Percentiles rank a stretch among this genome's conserved stretches.
Conservation (phyloP, 1,140 invertebrate species). For the Drosophila seguyi region DNA sequence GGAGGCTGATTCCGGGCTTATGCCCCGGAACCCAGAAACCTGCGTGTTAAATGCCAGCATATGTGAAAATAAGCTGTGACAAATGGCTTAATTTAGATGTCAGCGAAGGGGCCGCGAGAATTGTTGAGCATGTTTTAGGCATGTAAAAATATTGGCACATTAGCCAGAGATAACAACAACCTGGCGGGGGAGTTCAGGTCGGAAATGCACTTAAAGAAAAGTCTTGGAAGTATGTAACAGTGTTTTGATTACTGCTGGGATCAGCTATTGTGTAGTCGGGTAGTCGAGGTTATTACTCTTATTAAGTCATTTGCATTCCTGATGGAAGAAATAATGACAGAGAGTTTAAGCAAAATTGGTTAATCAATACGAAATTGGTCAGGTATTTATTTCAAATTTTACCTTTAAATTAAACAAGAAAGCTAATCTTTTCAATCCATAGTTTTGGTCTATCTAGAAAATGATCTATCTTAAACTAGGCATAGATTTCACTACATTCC, state of each 20-base stretch:
- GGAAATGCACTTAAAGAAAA: not conserved
- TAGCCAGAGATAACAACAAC: conserved; percentile 70
- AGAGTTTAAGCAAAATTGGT: not conserved
- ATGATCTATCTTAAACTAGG: not conserved
- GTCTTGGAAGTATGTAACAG: not conserved
- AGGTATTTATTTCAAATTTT: not conserved
- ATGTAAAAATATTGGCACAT: conserved; percentile 80
- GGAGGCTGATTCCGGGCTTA: conserved; percentile 39
- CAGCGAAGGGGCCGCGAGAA: conserved; percentile 50
- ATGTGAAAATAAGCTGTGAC: conserved; percentile 85
- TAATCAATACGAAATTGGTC: not conserved
- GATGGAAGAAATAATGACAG: not conserved
- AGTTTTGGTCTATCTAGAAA: not conserved
- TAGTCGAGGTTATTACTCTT: not conserved
- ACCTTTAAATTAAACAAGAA: not conserved
- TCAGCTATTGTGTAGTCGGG: not conserved
- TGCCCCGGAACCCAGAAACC: conserved; percentile 35
- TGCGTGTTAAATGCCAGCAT: conserved; percentile 84
- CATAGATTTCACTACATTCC: not conserved
- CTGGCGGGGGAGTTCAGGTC: conserved; percentile 6
- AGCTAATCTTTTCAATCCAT: not conserved
- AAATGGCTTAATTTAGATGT: conserved; percentile 85
- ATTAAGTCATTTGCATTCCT: conserved; percentile 12
- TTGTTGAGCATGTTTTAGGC: conserved; percentile 73
- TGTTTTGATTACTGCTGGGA: not conserved